These are phyloP conservation scores for Leptodactylus fuscus DNA, from an alignment of 2,113 vertebrate genomes.

Conservation along the genomic window DNA sequence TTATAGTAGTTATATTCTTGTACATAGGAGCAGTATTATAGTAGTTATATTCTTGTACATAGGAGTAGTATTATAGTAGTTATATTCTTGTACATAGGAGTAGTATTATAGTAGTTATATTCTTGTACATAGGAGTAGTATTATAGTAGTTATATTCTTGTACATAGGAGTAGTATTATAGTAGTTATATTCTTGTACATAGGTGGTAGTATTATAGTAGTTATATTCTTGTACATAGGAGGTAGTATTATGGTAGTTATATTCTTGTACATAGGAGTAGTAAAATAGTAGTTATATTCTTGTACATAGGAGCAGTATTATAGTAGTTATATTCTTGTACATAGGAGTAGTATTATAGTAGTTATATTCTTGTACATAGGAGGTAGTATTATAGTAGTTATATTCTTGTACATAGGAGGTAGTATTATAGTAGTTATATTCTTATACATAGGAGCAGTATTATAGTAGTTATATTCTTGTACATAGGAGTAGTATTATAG, in stretches of 20 bases:
- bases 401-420: neutral
- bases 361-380: too few relatives aligned
- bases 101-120: neutral
- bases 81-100: neutral
- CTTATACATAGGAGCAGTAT: neutral
- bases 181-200: neutral
- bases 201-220: too few relatives aligned
- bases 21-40: neutral
- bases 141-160: neutral
- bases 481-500: neutral
- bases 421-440: slow-evolving; percentile 6
- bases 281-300: too few relatives aligned
- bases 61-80: neutral
- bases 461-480: neutral
- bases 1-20: slow-evolving; percentile 8
- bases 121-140: neutral
- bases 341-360: too few relatives aligned
- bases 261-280: neutral
- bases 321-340: too few relatives aligned
- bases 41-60: neutral
- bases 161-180: neutral
- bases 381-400: neutral
- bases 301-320: too few relatives aligned
- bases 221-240: too few relatives aligned
- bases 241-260: neutral